Evolutionary conservation across 2,888 invertebrate species (phyloP).

Genomic region (Drosophila falleni): DNA sequence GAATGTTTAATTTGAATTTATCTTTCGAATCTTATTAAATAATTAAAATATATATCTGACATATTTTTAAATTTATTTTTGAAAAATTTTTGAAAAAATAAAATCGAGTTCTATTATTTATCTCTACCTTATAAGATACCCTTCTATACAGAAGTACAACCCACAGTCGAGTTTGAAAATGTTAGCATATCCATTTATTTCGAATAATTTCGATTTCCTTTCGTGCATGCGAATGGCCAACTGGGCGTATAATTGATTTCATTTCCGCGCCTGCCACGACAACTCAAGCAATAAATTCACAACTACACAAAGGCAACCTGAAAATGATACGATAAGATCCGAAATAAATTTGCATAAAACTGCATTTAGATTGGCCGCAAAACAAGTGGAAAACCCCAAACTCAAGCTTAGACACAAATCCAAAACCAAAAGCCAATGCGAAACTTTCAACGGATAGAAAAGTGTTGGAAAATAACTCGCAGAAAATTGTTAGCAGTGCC

Average conservation of each 20-base stretch:
- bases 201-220: conserved; percentile 75
- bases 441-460: conserved; percentile 49
- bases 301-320: conserved; percentile 57
- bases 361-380: conserved; percentile 73
- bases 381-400: conserved; percentile 38
- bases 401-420: conserved; percentile 16
- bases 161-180: background rate
- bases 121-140: background rate
- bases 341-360: conserved; percentile 71
- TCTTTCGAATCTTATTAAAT: background rate
- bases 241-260: conserved; percentile 78
- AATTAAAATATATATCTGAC: background rate
- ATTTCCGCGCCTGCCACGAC: conserved; percentile 69
- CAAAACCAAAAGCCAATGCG: conserved; percentile 32
- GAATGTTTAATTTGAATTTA: background rate
- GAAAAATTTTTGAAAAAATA: too few species aligned
- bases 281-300: conserved; percentile 61
- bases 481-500: conserved; percentile 62
- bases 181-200: conserved; percentile 58
- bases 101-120: background rate
- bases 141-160: background rate
- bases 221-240: conserved; percentile 64
- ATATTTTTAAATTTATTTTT: background rate
- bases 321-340: conserved; percentile 74
- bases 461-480: conserved; percentile 51